Percentiles rank a stretch among this genome's conserved stretches.
phyloP scores from a whole-genome alignment of 2,888 invertebrate genomes.

The Tipula confusa region DNA sequence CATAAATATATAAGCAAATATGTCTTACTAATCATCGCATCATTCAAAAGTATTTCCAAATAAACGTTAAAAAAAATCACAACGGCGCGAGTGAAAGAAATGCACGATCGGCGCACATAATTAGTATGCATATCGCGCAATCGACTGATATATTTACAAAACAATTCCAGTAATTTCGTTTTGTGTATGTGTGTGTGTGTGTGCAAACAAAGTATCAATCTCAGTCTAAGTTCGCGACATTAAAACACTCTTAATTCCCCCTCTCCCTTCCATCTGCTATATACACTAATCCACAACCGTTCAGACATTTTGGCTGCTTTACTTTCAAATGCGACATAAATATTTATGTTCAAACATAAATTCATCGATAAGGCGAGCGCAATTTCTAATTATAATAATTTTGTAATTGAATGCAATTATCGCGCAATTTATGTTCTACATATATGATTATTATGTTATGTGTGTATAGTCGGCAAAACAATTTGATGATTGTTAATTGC shows the following conservation, averaged over 20 bases:
- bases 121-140: constrained; percentile 9
- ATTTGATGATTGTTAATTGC: background rate
- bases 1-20: background rate
- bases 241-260: background rate
- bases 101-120: background rate
- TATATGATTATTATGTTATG: background rate
- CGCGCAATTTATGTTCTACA: background rate
- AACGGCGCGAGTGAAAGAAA: background rate
- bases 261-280: background rate
- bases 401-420: background rate
- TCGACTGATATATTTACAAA: background rate
- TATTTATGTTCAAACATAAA: background rate
- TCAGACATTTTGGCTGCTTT: background rate
- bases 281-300: background rate
- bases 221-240: background rate
- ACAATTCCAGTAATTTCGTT: background rate
- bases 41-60: background rate
- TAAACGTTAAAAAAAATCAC: background rate
- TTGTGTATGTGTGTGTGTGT: too few species aligned
- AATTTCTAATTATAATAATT: background rate
- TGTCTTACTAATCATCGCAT: background rate
- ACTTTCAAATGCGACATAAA: background rate
- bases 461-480: background rate
- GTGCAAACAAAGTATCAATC: background rate
- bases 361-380: background rate